Evolutionary conservation across 1,140 invertebrate species (phyloP), one percentile per base, ranked within the genome.

Genomic region (Drosophila arizonae): DNA sequence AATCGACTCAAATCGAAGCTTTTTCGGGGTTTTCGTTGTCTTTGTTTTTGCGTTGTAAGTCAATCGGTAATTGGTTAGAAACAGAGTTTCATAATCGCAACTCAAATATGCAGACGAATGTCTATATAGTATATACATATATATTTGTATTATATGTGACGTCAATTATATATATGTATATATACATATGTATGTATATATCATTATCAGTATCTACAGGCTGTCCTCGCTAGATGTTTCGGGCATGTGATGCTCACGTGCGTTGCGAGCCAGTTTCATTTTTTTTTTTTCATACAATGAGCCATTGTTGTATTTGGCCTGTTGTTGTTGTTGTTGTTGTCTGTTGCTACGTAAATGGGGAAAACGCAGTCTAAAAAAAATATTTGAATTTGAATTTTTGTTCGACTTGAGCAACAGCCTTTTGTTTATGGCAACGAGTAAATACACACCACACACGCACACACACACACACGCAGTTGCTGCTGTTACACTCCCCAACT

Each of bases 201-300:
- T 30, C 28, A 30, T 4, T 52, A 33, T 39, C 10, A 61, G 56
- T 81, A 69, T 72, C 67, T 73, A 61, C 3, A 70, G 75, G 48
- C 64, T 85, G 81, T 79, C 81, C 80, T 82, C 76, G 58, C 48
- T 67, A 21, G 26, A 26, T 69, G 78, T 57, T 81, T 65, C 62
- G 65, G 62, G 68, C 81, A 86, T 86, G 72, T 81, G 82, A 87
- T 79, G 82, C 84, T 86, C 82, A 87, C 82, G 82, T 86, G 82
- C 51, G 62, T 48, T 68, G 33, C 39, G 48, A 54, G 46, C 72
- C 41, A 73, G 71, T 70, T 74, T 58, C 54, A 52, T 70, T 58
- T 74, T 51, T 54, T 57, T 11, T 54, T 57, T 11, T 39, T 39
- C 6, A 64, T 58, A 74, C 72, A 70, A 74, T 70, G 66, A 57